Base-by-base conservation (phyloP, 2,113 vertebrate species). In the Ictalurus punctatus region DNA sequence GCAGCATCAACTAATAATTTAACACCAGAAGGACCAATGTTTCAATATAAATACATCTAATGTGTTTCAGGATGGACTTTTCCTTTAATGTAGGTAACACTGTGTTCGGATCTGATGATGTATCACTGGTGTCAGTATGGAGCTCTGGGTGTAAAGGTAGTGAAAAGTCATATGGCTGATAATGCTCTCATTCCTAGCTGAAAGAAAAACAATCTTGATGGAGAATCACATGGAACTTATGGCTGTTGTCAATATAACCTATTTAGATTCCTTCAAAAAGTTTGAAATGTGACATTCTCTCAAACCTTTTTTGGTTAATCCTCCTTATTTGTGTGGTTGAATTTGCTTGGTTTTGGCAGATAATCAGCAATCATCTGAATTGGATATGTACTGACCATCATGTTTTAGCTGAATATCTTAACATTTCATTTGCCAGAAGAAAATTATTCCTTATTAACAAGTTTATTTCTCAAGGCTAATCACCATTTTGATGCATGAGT, bases 401-500 rank as follows among this genome's bases (percentile, higher is more conserved):
- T n/a, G 21, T 30, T 44, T 21, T 82, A 37, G 58, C 80, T 84
- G 48, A 27, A 58, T 25, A 10, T 86, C n/a, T 10, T 44, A n/a
- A 9, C 44, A n/a, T 76, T 37, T 81, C 73, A 25, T 61, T 27
- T n/a, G 10, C 80, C 40, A 82, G 25, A 56, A 67, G 25, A 44
- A 27, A 82, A 52, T 17, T 40, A 30, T 78, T 58, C 27, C 52
- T 27, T 56, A 86, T 76, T 86, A 54, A 59, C 17, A 59, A 85
- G 83, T 19, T 23, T 84, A 56, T 71, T 89, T 63, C 37, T 76
- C 40, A 27, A 13, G 58, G 19, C n/a, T 69, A 56, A 56, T 56
- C 54, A 56, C 13, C 54, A 79, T 71, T 79, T 76, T 89, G n/a
- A 78, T 80, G 34, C 87, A 61, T 85, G 74, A 63, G 84, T 27